Base-by-base conservation (phyloP, 2,113 vertebrate genomes). In the Coptodon bakossiorum region DNA sequence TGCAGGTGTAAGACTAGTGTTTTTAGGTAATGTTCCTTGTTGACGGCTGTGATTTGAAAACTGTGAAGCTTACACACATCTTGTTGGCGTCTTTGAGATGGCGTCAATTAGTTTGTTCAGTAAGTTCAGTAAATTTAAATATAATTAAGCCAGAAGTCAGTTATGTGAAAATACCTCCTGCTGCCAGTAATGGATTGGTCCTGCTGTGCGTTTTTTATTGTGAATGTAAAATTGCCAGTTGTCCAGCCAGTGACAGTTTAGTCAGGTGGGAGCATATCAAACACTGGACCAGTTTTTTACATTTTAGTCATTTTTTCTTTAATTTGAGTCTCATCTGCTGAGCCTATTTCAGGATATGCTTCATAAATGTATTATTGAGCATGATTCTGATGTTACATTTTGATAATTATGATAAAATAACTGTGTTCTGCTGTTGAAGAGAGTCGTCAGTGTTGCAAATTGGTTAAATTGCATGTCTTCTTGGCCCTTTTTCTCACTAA, bases 1-100 rank as follows among this genome's bases (percentile, higher is more conserved):
- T 71, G 66, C 66, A 71, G 66, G 66, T 71, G n/a, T 43, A 43
- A 71, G 36, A 71, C 36, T 38, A 2, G 19, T 66, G 61, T 76
- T 76, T 76, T 19, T 19, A 17, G 0, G 1, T 48, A 48, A 29
- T 45, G 24, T 2, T 27, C 14, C 24, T 76, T 48, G 14, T 48
- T 76, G 40, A 48, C 24, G 1, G 3, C 34, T 38, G 61, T 22
- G 61, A 66, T 6, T 63, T 61, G 14, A 29, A 31, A 73, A 73
- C 40, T 27, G 66, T 9, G 9, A 27, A 6, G 13, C 5, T 45
- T 11, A 45, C 22, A 45, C 38, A 45, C 6, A 76, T 27, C 40
- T 76, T 48, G 43, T 48, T 76, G 22, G 13, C 13, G 1, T 73
- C 13, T 73, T 48, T 73, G 0, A 45, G 5, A 16, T 27, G n/a